These are phyloP conservation scores for Kryptolebias ocellatus DNA, from an alignment of 2,797 vertebrate genomes.

Conservation along the genomic window DNA sequence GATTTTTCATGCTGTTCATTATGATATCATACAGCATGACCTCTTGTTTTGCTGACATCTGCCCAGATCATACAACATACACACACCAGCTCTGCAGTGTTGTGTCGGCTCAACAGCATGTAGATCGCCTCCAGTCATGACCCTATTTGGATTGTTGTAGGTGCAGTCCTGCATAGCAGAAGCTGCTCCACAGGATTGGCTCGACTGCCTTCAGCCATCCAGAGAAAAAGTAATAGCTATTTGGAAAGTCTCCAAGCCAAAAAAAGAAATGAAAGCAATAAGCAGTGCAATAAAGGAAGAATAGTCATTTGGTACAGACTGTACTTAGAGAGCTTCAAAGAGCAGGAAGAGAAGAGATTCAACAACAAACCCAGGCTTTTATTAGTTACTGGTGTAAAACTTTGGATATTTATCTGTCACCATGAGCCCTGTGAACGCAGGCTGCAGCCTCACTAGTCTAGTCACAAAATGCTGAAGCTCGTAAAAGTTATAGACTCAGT, in stretches of 20 bases:
- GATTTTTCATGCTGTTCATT: slow-evolving; percentile 47
- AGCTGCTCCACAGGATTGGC: slow-evolving; percentile 64
- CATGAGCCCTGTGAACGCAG: slow-evolving; percentile 29
- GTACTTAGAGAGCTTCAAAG: slow-evolving; percentile 62
- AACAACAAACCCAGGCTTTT: slow-evolving; percentile 55
- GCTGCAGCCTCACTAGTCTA: slow-evolving; percentile 12
- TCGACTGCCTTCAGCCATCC: slow-evolving; percentile 68
- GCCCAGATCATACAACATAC: slow-evolving; percentile 41
- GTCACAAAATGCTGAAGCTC: slow-evolving; percentile 14
- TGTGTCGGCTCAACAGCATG: slow-evolving; percentile 66
- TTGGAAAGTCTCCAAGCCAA: slow-evolving; percentile 67
- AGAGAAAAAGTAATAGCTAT: slow-evolving; percentile 65
- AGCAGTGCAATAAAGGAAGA: slow-evolving; percentile 63
- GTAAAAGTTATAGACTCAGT: slow-evolving; percentile 8
- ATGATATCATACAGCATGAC: slow-evolving; percentile 46
- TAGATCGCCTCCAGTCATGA: slow-evolving; percentile 69
- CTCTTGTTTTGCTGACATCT: slow-evolving; percentile 65
- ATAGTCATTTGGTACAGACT: slow-evolving; percentile 66
- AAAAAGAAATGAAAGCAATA: slow-evolving; percentile 59
- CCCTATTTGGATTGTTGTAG: slow-evolving; percentile 72
- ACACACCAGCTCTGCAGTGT: slow-evolving; percentile 42
- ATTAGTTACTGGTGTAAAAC: slow-evolving; percentile 61
- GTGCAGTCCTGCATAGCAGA: slow-evolving; percentile 74
- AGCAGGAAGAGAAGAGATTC: slow-evolving; percentile 61
- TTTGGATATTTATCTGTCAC: slow-evolving; percentile 45